Percentiles rank a stretch among this genome's conserved stretches.
Conservation (phyloP, 2,797 vertebrate genomes). For the Pristis pectinata region DNA sequence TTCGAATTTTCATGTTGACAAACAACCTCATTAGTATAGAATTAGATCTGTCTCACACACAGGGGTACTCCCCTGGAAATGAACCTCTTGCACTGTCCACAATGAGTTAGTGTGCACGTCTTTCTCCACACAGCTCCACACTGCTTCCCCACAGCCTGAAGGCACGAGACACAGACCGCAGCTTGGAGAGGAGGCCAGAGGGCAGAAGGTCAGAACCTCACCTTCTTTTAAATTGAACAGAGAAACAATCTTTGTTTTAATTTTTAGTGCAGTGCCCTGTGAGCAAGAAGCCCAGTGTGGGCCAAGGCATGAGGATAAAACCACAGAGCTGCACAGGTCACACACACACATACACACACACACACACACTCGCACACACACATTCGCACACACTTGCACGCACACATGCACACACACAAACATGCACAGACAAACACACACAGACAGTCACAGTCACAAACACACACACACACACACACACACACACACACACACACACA, state of each 20-base stretch:
- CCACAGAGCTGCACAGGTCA: background rate
- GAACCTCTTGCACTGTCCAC: background rate
- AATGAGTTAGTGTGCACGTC: background rate
- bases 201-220: background rate
- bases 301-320: background rate
- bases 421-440: too few relatives aligned
- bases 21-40: background rate
- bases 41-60: background rate
- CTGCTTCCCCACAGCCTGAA: background rate
- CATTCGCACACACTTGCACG: too few relatives aligned
- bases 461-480: too few relatives aligned
- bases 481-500: too few relatives aligned
- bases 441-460: too few relatives aligned
- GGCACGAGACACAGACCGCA: background rate
- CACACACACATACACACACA: too few relatives aligned
- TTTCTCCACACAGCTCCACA: background rate
- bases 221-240: background rate
- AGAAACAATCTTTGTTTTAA: background rate
- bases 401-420: too few relatives aligned
- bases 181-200: background rate
- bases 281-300: background rate
- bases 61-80: background rate
- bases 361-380: too few relatives aligned
- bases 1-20: background rate
- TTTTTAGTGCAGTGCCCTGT: background rate